These are phyloP conservation scores for Sarcophaga subvicina DNA, from an alignment of 2,888 invertebrate species.

Conservation along the genomic window DNA sequence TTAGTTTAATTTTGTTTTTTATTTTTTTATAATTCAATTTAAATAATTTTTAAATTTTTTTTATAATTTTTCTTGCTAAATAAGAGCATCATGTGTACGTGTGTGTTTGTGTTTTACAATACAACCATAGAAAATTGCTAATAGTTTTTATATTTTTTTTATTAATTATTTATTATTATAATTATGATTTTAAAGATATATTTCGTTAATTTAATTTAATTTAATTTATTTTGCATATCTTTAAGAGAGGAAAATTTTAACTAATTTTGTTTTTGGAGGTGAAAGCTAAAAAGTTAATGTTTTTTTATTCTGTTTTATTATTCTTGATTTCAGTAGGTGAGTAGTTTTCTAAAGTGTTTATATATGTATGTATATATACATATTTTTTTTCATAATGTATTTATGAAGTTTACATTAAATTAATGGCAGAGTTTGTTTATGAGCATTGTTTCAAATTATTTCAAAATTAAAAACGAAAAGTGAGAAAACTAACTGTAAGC, in stretches of 20 bases:
- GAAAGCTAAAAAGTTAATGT: conserved; percentile 16
- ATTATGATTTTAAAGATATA: conserved; percentile 40
- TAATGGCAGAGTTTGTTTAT: conserved; percentile 7
- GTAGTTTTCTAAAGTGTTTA: not conserved
- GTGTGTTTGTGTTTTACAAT: conserved; percentile 72
- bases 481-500: not conserved
- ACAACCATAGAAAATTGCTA: conserved; percentile 80
- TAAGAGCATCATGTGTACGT: conserved; percentile 67
- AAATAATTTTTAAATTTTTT: conserved; percentile 49
- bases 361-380: not conserved
- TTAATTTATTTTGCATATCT: conserved; percentile 1
- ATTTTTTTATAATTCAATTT: conserved; percentile 50
- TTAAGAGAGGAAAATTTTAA: conserved; percentile 36
- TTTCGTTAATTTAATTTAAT: conserved; percentile 19
- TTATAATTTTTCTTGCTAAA: conserved; percentile 52
- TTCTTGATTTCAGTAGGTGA: conserved; percentile 1
- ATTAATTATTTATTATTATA: conserved; percentile 9
- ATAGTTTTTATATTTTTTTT: conserved; percentile 70
- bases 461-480: not conserved
- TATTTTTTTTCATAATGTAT: conserved; percentile 16
- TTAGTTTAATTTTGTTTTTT: conserved; percentile 13
- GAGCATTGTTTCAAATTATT: not conserved
- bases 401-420: conserved; percentile 18
- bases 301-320: not conserved
- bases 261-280: conserved; percentile 45